Percentiles rank a stretch among this genome's conserved stretches.
These are phyloP conservation scores for Sebastes steindachneri DNA, from an alignment of 2,797 vertebrate genomes.

Conservation along the genomic window DNA sequence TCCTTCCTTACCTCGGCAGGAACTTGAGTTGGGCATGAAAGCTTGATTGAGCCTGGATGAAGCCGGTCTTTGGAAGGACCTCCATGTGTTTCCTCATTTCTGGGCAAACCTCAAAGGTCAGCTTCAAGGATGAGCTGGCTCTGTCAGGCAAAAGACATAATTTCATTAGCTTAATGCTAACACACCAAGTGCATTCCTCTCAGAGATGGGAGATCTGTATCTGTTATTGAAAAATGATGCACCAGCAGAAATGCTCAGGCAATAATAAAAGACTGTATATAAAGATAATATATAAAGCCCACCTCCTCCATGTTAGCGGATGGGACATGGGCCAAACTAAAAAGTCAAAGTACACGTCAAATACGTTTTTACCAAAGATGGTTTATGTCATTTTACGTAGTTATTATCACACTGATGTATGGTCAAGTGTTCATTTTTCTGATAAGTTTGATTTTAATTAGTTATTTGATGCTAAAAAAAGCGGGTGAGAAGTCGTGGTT, in stretches of 20 bases:
- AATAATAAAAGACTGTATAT: too few relatives aligned
- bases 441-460: too few relatives aligned
- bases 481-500: too few relatives aligned
- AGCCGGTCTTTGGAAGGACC: constrained; percentile 88
- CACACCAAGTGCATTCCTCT: background rate
- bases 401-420: too few relatives aligned
- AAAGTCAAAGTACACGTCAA: too few relatives aligned
- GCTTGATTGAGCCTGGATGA: constrained; percentile 87
- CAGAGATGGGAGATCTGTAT: background rate
- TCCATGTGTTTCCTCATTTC: constrained; percentile 90
- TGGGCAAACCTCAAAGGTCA: constrained; percentile 89
- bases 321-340: too few relatives aligned
- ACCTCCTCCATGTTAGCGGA: too few relatives aligned
- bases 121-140: constrained; percentile 82
- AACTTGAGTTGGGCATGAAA: constrained; percentile 90
- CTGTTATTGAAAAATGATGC: background rate
- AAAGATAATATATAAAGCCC: too few relatives aligned
- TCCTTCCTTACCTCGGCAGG: constrained; percentile 87
- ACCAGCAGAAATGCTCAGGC: background rate
- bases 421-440: too few relatives aligned
- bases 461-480: too few relatives aligned
- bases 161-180: constrained; percentile 19
- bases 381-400: too few relatives aligned
- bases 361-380: too few relatives aligned
- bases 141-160: constrained; percentile 73